Conservation (phyloP, 1,140 invertebrate genomes). For the Trachymyrmex cornetzi region DNA sequence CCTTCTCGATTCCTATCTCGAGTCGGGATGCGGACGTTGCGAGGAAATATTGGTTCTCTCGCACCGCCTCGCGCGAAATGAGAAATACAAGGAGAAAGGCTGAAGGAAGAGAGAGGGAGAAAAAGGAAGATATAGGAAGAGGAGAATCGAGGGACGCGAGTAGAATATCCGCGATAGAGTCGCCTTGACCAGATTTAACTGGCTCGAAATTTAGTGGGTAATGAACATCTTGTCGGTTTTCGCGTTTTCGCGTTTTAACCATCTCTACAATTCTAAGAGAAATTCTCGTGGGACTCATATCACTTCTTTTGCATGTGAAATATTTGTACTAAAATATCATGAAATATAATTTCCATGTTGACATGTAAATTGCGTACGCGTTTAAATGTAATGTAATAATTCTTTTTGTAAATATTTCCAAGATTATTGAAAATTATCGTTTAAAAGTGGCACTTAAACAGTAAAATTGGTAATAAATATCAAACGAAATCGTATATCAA, state of each 20-base stretch:
- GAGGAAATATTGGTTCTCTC: constrained; percentile 74
- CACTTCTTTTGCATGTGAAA: neutral
- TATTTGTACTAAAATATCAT: neutral
- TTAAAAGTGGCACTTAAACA: neutral
- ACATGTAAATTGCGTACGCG: neutral
- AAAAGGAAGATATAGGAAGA: neutral
- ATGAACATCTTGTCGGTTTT: constrained; percentile 6
- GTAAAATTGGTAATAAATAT: neutral
- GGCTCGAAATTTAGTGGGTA: constrained; percentile 14
- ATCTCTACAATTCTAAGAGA: neutral
- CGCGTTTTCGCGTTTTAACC: constrained; percentile 1
- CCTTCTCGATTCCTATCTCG: constrained; percentile 59
- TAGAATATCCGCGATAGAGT: constrained; percentile 48
- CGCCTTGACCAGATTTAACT: constrained; percentile 19
- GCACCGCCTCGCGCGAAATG: constrained; percentile 50
- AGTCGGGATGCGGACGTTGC: constrained; percentile 62
- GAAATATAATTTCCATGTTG: neutral
- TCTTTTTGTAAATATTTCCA: neutral
- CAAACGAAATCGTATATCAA: neutral
- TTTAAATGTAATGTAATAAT: neutral
- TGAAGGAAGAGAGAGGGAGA: too few species aligned
- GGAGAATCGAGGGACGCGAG: constrained; percentile 28
- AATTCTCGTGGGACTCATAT: neutral
- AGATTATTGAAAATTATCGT: neutral
- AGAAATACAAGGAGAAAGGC: constrained; percentile 41